Evolutionary conservation across 2,888 invertebrate genomes (phyloP).

Genomic region (Leucophenga maculata): DNA sequence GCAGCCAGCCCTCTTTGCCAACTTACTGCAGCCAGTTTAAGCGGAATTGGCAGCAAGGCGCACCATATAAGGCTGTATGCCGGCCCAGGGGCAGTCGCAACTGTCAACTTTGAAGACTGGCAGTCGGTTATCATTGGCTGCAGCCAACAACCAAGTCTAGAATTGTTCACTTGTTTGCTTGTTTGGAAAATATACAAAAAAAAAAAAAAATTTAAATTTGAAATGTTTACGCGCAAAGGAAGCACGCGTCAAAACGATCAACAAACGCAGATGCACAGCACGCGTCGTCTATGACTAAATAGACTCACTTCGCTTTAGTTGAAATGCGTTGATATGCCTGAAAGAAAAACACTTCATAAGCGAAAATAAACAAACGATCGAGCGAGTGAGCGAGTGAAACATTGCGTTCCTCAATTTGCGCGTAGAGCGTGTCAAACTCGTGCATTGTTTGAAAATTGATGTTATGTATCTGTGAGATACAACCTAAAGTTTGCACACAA

Average conservation of each 20-base stretch:
- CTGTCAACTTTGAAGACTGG: slow-evolving; percentile 49
- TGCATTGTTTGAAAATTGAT: background rate
- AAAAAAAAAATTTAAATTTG: background rate
- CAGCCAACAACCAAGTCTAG: slow-evolving; percentile 21
- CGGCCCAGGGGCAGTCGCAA: slow-evolving; percentile 35
- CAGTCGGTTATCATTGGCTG: slow-evolving; percentile 54
- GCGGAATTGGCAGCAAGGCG: background rate
- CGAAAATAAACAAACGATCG: slow-evolving; percentile 58
- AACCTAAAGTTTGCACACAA: slow-evolving; percentile 37
- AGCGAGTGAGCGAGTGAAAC: slow-evolving; percentile 28
- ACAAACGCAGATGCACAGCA: background rate
- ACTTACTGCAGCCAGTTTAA: background rate
- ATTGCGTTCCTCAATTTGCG: background rate
- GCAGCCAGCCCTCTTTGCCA: background rate
- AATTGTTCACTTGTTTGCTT: slow-evolving; percentile 35
- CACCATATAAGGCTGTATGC: background rate
- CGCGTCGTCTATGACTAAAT: slow-evolving; percentile 38
- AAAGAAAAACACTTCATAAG: slow-evolving; percentile 66
- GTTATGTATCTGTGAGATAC: slow-evolving; percentile 14
- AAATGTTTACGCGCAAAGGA: slow-evolving; percentile 9
- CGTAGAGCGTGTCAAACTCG: background rate
- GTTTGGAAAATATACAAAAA: slow-evolving; percentile 28
- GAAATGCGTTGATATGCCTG: slow-evolving; percentile 57
- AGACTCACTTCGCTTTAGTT: slow-evolving; percentile 50
- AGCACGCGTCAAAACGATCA: background rate